Conservation (phyloP, 2,797 vertebrate species). For the Myripristis murdjan region DNA sequence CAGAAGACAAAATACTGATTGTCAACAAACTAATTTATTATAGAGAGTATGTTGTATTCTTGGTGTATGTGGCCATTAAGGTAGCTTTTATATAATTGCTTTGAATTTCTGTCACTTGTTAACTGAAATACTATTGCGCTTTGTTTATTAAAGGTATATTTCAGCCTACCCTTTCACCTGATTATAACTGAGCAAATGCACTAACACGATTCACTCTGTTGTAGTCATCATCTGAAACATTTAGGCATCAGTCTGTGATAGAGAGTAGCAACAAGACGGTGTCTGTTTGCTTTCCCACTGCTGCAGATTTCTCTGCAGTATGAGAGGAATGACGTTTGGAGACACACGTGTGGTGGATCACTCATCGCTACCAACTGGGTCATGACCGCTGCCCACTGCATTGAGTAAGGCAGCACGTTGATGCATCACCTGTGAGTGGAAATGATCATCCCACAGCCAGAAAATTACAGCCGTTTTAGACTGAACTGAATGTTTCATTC, state of each 20-base stretch:
- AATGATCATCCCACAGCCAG: background rate
- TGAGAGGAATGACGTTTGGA: constrained; percentile 26
- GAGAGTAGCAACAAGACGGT: background rate
- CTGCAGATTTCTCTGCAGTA: constrained; percentile 53
- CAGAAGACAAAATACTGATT: too few relatives aligned
- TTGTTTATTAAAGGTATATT: background rate
- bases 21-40: background rate
- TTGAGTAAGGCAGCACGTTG: constrained; percentile 26
- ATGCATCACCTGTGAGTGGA: background rate
- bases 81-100: too few relatives aligned
- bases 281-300: background rate
- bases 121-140: background rate
- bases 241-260: background rate
- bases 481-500: background rate
- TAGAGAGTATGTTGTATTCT: background rate
- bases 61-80: background rate
- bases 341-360: constrained; percentile 55
- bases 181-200: background rate
- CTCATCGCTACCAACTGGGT: constrained; percentile 56
- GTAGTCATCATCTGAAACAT: background rate
- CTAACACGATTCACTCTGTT: background rate
- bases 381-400: constrained; percentile 56
- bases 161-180: background rate
- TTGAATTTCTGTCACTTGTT: too few relatives aligned
- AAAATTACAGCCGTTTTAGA: background rate